Base-by-base conservation (phyloP, 2,797 vertebrate genomes). In the Pogoniulus pusillus region DNA sequence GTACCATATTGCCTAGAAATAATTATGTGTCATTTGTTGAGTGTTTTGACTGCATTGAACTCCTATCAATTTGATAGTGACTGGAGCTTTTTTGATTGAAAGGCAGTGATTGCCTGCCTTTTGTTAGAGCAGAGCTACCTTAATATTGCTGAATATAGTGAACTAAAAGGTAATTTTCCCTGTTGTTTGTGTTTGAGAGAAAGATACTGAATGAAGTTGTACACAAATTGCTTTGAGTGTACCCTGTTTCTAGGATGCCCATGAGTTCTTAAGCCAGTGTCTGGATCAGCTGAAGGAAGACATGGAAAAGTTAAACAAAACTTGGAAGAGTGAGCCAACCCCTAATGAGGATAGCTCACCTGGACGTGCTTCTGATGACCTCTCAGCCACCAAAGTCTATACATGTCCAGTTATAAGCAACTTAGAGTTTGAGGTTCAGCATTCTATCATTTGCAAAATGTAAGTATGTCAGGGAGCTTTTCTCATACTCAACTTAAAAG, bases 191-290 rank as follows among this genome's bases (percentile, higher is more conserved):
- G 26, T 47, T 63, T 39, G 65, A 81, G 71, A 47, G 62, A 72
- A 58, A 81, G 39, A 10, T 11, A 6, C n/a, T 53, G 55, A 71
- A 53, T 59, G 22, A 87, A 66, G 39, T 68, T 43, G 10, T 30
- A 34, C 41, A 37, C 12, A 83, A 85, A 64, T 30, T 32, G 17
- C 26, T 89, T 57, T 37, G 64, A 32, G 11, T 82, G 60, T 93
- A 12, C 23, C 20, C 34, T 2, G 0, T 82, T 93, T 90, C 66
- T 95, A 99, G 99, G 99, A 99, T 91, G 99, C 99, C 49, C 99
- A 99, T 73, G 99, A 99, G 96, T 99, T 99, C 96, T 95, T 99
- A 96, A 99, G 99, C 95, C 99, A 99, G 96, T 99, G 99, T 97
- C 97, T 99, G 96, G 99, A 99, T 96, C 99, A 99, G 96, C 96